A percentile compares a stretch with the other conserved stretches of the same genome.
Evolutionary conservation across 2,888 invertebrate genomes (phyloP).

Genomic region (Cancer borealis): DNA sequence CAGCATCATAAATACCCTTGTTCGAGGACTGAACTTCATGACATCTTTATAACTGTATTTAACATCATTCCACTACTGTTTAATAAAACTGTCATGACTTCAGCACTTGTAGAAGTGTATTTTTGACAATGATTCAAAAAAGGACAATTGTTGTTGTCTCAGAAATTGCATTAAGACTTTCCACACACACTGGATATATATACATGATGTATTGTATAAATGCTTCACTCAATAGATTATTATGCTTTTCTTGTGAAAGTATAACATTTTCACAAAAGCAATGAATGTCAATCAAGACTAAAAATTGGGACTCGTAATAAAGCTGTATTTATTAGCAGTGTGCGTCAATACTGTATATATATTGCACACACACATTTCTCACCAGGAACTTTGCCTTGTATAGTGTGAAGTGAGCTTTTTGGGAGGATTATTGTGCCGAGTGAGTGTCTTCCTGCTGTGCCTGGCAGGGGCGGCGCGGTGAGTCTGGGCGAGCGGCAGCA

Average conservation of each 20-base stretch:
- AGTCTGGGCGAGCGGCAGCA: conserved; percentile 83
- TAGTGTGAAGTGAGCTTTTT: background rate
- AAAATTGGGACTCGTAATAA: background rate
- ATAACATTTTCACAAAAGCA: background rate
- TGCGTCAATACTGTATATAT: background rate
- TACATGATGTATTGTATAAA: background rate
- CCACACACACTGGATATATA: background rate
- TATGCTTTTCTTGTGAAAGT: background rate
- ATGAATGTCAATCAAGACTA: background rate
- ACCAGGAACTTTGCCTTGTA: background rate
- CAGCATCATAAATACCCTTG: too few relatives aligned
- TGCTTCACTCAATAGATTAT: background rate
- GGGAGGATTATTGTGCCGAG: background rate
- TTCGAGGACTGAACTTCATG: too few relatives aligned
- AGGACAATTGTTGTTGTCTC: too few relatives aligned
- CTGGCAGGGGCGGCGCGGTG: conserved; percentile 82
- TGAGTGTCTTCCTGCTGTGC: conserved; percentile 63
- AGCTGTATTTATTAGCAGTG: background rate
- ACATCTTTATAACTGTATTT: too few relatives aligned
- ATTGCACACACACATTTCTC: background rate
- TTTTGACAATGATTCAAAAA: too few relatives aligned
- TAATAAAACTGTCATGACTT: too few relatives aligned
- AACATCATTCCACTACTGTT: too few relatives aligned
- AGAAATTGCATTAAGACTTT: too few relatives aligned
- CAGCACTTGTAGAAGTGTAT: too few relatives aligned